phyloP scores from a whole-genome alignment of 2,888 invertebrate genomes.

The Dynastes grantii region DNA sequence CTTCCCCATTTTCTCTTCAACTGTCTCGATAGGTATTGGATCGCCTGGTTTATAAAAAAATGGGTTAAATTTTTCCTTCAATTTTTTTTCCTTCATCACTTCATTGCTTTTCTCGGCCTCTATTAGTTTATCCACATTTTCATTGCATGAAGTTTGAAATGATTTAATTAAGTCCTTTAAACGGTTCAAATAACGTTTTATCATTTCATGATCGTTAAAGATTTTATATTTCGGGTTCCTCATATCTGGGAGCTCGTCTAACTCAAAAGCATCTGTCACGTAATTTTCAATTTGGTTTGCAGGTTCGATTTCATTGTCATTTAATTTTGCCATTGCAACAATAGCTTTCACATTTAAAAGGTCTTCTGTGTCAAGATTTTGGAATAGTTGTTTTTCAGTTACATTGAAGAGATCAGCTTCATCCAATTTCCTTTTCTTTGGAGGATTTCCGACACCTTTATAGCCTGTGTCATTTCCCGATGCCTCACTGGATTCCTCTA shows the following conservation, averaged over 20 bases:
- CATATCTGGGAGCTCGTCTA: too few relatives aligned
- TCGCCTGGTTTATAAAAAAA: background rate
- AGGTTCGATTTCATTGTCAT: too few relatives aligned
- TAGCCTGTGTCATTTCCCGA: background rate
- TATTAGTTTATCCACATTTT: background rate
- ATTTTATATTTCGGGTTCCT: too few relatives aligned
- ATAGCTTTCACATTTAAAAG: too few relatives aligned
- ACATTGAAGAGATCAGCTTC: background rate
- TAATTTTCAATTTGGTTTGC: too few relatives aligned
- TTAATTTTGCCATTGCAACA: background rate
- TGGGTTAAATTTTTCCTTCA: background rate
- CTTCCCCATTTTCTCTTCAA: background rate
- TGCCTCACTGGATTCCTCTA: background rate
- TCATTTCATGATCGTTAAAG: background rate
- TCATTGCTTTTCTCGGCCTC: background rate
- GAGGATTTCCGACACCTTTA: background rate
- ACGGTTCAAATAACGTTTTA: background rate
- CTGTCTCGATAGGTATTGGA: background rate
- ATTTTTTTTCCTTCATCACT: background rate
- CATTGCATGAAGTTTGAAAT: background rate
- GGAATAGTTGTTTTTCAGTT: too few relatives aligned
- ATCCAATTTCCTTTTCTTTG: constrained; percentile 17
- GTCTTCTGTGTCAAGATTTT: too few relatives aligned
- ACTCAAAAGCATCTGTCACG: too few relatives aligned
- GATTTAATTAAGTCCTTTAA: background rate